Conservation (phyloP, 2,797 vertebrate genomes). For the Eulemur rubriventer region DNA sequence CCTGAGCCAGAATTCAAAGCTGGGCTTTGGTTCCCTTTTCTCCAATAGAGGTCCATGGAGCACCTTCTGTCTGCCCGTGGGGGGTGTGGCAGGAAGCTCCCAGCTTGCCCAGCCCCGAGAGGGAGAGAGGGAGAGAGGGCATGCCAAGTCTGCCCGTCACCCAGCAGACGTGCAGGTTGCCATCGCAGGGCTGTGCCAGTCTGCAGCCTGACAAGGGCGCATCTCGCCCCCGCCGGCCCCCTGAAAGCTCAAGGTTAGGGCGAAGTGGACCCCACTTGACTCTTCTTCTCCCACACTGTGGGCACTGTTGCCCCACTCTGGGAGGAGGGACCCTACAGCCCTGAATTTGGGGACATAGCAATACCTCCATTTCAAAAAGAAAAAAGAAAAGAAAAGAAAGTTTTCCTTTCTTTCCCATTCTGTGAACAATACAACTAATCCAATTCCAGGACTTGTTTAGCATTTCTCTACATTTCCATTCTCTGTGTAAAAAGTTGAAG, state of each 20-base stretch:
- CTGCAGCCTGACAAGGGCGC: background rate
- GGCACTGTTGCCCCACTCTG: background rate
- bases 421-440: background rate
- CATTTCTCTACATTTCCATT: background rate
- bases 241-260: background rate
- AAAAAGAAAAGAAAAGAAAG: background rate
- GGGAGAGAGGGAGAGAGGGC: too few relatives aligned
- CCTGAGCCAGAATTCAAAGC: background rate
- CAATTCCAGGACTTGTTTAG: background rate
- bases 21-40: background rate
- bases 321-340: background rate
- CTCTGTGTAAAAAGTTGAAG: background rate
- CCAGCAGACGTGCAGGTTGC: background rate
- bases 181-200: background rate
- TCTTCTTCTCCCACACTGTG: background rate
- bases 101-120: background rate
- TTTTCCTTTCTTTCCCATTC: background rate
- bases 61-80: accelerated
- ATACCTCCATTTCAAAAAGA: background rate
- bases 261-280: background rate
- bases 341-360: background rate
- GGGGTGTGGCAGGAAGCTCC: background rate
- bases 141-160: accelerated
- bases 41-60: background rate
- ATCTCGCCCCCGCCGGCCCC: background rate